Base-by-base conservation (phyloP, 2,888 invertebrate genomes). In the Phyto melanocephala region DNA sequence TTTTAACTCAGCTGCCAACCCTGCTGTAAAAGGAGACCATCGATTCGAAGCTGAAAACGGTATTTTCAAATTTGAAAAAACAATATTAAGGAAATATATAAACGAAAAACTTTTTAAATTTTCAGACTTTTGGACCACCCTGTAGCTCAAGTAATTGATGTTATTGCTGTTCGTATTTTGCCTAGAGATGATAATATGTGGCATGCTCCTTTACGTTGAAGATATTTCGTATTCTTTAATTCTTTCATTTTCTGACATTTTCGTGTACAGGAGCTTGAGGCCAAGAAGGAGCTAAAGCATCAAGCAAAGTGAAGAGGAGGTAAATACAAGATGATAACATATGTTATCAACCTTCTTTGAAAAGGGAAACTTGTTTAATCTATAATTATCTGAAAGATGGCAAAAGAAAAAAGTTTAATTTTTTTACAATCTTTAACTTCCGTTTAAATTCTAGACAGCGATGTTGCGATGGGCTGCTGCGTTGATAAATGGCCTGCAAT, bases 281-380 rank as follows among this genome's bases (percentile, higher is more conserved):
- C 67, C 60, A 52, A 20, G 35, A 11, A 22, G 45, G 17, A 45
- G 45, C 22, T 50, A 22, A 22, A 11, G 13, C 15, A 10, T 50
- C 11, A 50, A 22, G 47, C 22, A 22, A 24, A 37, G n/a, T 17
- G 17, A 0, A n/a, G n/a, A 7, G 33, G 33, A 7, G 33, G 0
- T 42, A 60, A 28, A 20, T 54, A 35, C 33, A 42, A 11, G 28
- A 35, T 63, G 77, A 78, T 74, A 78, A 78, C 56, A 78, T 74
- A 45, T 78, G 3, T 5, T 58, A 81, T 77, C 74, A 68, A 35
- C 62, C 33, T 62, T 62, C 63, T 74, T 42, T 45, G 6, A 50
- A 81, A 81, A 78, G 56, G 63, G 74, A 81, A 81, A 81, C 77
- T 78, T 68, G 81, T 74, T 81, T 65, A 37, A 17, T 47, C 37